phyloP scores from a whole-genome alignment of 2,888 invertebrate species.

The Mystacides longicornis region DNA sequence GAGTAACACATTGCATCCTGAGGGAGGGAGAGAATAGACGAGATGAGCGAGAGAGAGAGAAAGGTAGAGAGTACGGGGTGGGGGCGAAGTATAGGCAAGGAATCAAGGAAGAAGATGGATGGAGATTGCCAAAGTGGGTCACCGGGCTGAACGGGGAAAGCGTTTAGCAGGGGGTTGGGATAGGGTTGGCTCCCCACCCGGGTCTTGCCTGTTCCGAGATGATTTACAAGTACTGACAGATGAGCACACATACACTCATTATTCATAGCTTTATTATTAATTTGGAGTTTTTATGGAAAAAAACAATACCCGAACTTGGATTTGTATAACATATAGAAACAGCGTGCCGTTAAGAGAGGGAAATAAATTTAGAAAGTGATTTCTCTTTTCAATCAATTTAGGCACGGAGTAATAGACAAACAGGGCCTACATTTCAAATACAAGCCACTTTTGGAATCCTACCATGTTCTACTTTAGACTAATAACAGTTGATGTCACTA shows the following conservation, averaged over 20 bases:
- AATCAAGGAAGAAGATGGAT: slow-evolving; percentile 1
- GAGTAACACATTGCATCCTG: slow-evolving; percentile 1
- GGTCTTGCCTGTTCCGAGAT: neutral
- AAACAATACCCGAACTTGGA: neutral
- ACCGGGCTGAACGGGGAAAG: neutral
- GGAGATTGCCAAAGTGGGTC: neutral
- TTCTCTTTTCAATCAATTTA: too few relatives aligned
- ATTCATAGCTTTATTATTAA: neutral
- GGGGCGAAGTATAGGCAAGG: neutral
- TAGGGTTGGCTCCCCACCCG: neutral
- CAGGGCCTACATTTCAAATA: too few relatives aligned
- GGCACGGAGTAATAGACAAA: too few relatives aligned
- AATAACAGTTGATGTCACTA: too few relatives aligned
- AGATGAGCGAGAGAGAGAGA: neutral
- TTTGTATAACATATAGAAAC: neutral
- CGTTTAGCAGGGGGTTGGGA: neutral
- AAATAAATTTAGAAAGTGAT: too few relatives aligned
- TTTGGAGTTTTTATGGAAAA: neutral
- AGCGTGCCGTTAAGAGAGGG: too few relatives aligned
- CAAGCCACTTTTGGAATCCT: too few relatives aligned
- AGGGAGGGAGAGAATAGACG: too few relatives aligned
- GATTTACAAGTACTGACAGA: neutral
- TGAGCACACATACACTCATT: neutral
- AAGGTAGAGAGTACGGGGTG: neutral
- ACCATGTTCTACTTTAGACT: too few relatives aligned